Evolutionary conservation across 1,140 invertebrate genomes (phyloP), one percentile per base, ranked within the genome.

Genomic region (Scylla paramamosain): DNA sequence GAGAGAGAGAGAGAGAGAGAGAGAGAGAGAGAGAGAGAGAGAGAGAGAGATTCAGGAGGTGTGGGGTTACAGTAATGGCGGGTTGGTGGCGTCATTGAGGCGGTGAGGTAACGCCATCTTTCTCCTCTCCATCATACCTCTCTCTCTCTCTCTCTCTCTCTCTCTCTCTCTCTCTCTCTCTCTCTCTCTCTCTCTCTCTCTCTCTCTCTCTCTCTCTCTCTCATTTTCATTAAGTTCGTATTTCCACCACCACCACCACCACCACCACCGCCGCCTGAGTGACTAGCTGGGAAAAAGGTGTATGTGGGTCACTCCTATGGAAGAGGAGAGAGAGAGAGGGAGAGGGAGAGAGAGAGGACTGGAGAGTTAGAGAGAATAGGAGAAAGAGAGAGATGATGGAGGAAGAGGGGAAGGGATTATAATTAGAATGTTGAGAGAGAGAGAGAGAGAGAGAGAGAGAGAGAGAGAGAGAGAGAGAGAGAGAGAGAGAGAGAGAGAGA

Each of bases 391-490:
- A 20, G 20, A 77, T 77, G 67, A n/a, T 77, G 67, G 67, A 77
- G 67, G 67, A 77, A 77, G 67, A 77, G 67, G 67, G 67, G 67
- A 77, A 77, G 67, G 67, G 67, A 59, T 77, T 77, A 77, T 77
- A 77, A 77, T 77, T 77, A 77, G 67, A 77, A 77, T 1, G 6
- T 7, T 7, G 67, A n/a, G 67, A n/a, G 67, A 77, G 67, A 77
- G 67, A 77, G 48, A 67, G 59, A 67, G 59, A 67, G 59, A 48
- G 46, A 48, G 46, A 67, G 59, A 67, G 59, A 67, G 10, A 67
- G 20, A 20, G 59, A 20, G 59, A 25, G 59, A 67, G 59, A 67
- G 59, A 67, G 59, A 67, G 59, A 67, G 59, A 67, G 67, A 77
- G 67, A 77, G 25, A 77, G 67, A 77, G 67, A 77, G 67, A 77